Percentiles rank a stretch among this genome's conserved stretches.
phyloP scores from a whole-genome alignment of 2,797 vertebrate species.

The Hippoglossus hippoglossus region DNA sequence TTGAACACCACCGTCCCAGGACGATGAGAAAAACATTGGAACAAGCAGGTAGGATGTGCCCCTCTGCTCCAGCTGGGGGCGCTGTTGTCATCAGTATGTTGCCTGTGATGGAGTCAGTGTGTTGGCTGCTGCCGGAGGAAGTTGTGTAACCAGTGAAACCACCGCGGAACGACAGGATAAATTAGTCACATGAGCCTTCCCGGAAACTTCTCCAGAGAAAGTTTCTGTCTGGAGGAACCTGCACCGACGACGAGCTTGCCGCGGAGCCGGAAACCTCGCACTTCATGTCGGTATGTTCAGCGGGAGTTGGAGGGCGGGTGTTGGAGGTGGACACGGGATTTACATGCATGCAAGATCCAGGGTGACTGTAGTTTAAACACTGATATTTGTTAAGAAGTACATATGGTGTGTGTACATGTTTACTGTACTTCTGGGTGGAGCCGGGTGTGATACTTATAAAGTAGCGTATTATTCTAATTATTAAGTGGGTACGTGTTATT shows the following conservation, averaged over 20 bases:
- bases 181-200: slow-evolving; percentile 61
- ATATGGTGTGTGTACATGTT: neutral
- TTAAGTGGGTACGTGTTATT: neutral
- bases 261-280: neutral
- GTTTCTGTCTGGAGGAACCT: neutral
- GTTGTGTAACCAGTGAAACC: slow-evolving; percentile 69
- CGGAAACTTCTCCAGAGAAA: slow-evolving; percentile 51
- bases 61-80: slow-evolving; percentile 53
- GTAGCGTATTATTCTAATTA: neutral
- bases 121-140: slow-evolving; percentile 30
- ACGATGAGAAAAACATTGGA: neutral
- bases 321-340: neutral
- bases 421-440: neutral
- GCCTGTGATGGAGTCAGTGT: neutral
- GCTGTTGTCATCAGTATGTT: slow-evolving; percentile 69
- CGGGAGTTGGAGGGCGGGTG: neutral
- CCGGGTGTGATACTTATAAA: no score
- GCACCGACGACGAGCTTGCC: slow-evolving; percentile 23
- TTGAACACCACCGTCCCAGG: slow-evolving; percentile 17
- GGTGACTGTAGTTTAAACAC: no score
- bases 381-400: no score
- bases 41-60: neutral
- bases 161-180: slow-evolving; percentile 15
- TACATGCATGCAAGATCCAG: neutral
- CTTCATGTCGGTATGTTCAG: slow-evolving; percentile 63